Evolutionary conservation across 2,113 vertebrate species (phyloP).

Genomic region (Pardalotus punctatus): DNA sequence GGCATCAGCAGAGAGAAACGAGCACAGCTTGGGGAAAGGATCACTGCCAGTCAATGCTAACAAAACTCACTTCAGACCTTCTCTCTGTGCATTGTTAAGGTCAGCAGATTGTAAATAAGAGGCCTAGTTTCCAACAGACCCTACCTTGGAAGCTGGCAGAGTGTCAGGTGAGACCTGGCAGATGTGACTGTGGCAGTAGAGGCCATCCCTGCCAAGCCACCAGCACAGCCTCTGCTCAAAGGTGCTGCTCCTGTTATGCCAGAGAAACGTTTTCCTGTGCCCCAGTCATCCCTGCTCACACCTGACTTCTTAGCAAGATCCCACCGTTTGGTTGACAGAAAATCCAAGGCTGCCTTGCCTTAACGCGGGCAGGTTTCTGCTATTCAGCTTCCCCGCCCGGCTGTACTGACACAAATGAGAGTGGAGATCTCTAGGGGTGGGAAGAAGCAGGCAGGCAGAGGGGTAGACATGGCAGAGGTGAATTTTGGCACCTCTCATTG

Average conservation of each 20-base stretch:
- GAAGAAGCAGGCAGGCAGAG: background rate
- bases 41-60: background rate
- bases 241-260: background rate
- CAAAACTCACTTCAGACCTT: background rate
- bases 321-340: background rate
- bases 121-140: background rate
- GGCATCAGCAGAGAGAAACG: background rate
- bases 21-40: background rate
- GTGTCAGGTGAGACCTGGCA: background rate
- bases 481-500: background rate
- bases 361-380: background rate
- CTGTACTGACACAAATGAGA: background rate
- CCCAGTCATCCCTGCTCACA: background rate
- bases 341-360: background rate
- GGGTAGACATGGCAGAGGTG: background rate
- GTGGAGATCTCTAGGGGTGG: background rate
- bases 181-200: background rate
- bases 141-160: background rate
- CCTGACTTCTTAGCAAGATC: background rate
- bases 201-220: background rate
- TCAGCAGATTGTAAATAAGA: background rate
- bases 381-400: background rate
- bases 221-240: background rate
- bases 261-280: background rate
- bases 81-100: background rate